Percentiles rank a stretch among this genome's conserved stretches.
Conservation (phyloP, 2,113 vertebrate genomes). For the Nothobranchius kuhntae region DNA sequence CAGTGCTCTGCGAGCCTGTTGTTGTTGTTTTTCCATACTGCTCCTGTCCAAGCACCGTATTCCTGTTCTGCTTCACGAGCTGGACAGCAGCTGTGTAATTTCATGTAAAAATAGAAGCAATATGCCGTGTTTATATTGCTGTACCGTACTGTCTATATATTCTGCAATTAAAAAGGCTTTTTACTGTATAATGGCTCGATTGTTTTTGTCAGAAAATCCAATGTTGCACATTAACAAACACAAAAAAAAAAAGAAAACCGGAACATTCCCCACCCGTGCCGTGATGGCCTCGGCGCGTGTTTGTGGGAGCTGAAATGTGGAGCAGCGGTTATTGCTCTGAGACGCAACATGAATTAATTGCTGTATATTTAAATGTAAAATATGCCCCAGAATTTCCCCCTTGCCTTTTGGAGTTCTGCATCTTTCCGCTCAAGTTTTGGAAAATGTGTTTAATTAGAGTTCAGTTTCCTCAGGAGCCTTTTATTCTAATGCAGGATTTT, state of each 20-base stretch:
- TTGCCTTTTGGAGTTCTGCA: constrained; percentile 10
- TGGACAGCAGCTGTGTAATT: constrained; percentile 67
- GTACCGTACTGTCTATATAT: constrained; percentile 74
- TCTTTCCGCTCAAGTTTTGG: constrained; percentile 4
- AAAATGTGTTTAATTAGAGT: constrained; percentile 9
- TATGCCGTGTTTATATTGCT: constrained; percentile 74
- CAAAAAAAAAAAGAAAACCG: no score
- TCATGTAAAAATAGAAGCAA: constrained; percentile 71
- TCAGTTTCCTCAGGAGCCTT: neutral
- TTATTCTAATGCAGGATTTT: neutral
- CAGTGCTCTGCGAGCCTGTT: constrained; percentile 59
- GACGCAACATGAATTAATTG: neutral
- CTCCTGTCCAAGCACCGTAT: constrained; percentile 64
- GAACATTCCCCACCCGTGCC: neutral
- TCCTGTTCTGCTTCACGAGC: constrained; percentile 64
- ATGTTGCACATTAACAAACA: neutral
- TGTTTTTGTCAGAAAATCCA: constrained; percentile 7
- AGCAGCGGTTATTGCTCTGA: neutral
- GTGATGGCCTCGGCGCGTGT: neutral
- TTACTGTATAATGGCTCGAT: constrained; percentile 48
- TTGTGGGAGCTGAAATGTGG: neutral
- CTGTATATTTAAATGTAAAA: neutral
- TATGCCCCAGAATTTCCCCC: neutral
- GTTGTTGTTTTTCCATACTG: constrained; percentile 50
- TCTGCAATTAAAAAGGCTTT: constrained; percentile 75